A percentile compares a stretch with the other conserved stretches of the same genome.
These are phyloP conservation scores for Antidorcas marsupialis DNA, from an alignment of 2,113 vertebrate species.

Conservation along the genomic window DNA sequence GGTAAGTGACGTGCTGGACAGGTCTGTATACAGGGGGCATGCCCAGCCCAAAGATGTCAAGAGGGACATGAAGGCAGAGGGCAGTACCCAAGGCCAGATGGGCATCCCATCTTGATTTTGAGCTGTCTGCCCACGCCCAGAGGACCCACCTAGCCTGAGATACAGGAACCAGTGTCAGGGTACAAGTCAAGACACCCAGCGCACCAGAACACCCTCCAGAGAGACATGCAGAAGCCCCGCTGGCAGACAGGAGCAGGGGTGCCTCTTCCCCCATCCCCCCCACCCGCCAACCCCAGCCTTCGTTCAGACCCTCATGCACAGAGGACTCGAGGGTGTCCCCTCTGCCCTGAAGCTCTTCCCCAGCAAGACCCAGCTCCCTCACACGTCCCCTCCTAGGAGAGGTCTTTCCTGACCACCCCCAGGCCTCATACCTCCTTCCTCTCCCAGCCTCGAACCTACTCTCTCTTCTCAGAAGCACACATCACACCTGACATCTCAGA, in stretches of 20 bases:
- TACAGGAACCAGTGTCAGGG: too few relatives aligned
- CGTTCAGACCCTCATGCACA: neutral
- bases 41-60: neutral
- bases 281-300: too few relatives aligned
- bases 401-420: neutral
- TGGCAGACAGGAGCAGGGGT: fast-evolving
- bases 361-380: neutral
- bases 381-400: fast-evolving
- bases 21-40: neutral
- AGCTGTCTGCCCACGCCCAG: neutral
- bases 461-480: neutral
- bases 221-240: neutral
- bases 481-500: too few relatives aligned
- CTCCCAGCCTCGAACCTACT: neutral
- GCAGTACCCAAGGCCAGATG: neutral
- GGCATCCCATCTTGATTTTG: neutral
- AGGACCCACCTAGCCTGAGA: too few relatives aligned
- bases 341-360: neutral
- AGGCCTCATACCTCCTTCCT: neutral
- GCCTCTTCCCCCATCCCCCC: neutral
- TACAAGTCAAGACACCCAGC: neutral
- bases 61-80: neutral
- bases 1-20: neutral
- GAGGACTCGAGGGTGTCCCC: neutral
- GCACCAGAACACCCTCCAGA: neutral